These are phyloP conservation scores for Fundulus diaphanus DNA, from an alignment of 2,797 vertebrate species.

Conservation along the genomic window DNA sequence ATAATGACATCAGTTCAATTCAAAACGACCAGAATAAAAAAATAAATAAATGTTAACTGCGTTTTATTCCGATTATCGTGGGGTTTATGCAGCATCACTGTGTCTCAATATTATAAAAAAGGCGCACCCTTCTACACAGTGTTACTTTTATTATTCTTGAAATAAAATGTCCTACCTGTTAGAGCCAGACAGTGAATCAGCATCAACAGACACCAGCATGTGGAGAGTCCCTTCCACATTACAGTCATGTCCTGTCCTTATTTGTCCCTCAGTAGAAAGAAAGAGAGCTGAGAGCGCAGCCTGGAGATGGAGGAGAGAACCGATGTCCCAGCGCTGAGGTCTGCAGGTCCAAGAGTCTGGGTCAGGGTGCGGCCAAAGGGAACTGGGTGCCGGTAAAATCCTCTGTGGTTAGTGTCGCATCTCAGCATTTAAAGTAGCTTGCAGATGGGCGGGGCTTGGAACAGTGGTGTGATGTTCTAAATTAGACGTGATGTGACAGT, in stretches of 20 bases:
- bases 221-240: conserved; percentile 42
- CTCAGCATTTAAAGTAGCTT: conserved; percentile 54
- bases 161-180: conserved; percentile 61
- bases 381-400: background rate
- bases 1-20: background rate
- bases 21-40: background rate
- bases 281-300: background rate
- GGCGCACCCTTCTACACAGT: background rate
- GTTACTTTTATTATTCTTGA: background rate
- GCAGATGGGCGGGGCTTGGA: conserved; percentile 65
- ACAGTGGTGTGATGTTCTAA: conserved; percentile 82
- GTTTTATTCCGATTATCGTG: background rate
- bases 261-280: background rate
- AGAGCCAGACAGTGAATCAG: conserved; percentile 45
- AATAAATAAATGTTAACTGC: background rate
- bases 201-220: conserved; percentile 63
- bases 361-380: background rate
- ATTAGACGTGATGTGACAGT: conserved; percentile 36
- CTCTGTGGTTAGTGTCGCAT: conserved; percentile 15
- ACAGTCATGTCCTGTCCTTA: conserved; percentile 43
- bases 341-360: background rate
- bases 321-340: background rate
- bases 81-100: background rate
- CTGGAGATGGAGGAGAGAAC: background rate
- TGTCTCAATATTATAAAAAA: background rate